Conservation (phyloP, 2,113 vertebrate genomes). For the Eidolon helvum region DNA sequence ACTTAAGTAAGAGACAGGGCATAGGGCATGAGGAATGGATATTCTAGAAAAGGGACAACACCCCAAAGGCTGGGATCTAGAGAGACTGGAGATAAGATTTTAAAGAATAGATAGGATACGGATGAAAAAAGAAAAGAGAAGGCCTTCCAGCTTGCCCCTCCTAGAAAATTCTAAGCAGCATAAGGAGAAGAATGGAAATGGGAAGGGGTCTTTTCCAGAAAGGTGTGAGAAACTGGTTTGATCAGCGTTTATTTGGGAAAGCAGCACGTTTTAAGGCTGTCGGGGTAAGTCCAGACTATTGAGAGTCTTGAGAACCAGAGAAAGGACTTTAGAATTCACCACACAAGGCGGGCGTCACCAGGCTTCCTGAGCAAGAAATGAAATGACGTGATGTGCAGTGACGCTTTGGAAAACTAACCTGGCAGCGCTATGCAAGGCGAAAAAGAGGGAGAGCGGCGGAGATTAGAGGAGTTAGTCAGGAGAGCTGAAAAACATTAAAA, state of each 20-base stretch:
- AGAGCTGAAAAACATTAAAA: neutral
- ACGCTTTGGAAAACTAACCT: neutral
- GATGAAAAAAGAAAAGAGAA: neutral
- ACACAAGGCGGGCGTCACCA: neutral
- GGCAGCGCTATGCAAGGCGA: fast-evolving
- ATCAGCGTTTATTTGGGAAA: neutral
- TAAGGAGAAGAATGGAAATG: neutral
- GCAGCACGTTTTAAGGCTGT: neutral
- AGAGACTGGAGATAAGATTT: neutral
- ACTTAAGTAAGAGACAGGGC: neutral
- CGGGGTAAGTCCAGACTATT: neutral
- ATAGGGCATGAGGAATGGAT: neutral
- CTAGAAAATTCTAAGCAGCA: neutral
- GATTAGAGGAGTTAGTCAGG: neutral
- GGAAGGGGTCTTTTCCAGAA: neutral
- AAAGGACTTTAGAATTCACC: neutral
- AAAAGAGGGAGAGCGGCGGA: neutral
- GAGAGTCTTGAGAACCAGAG: neutral
- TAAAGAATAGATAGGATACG: neutral
- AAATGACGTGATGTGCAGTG: neutral
- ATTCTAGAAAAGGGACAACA: neutral
- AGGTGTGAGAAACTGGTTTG: neutral
- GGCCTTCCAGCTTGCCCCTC: neutral
- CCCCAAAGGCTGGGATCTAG: neutral
- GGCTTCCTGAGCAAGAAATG: neutral